These are phyloP conservation scores for Melanotaenia trifasciata DNA, from an alignment of 2,797 vertebrate genomes.

Conservation along the genomic window DNA sequence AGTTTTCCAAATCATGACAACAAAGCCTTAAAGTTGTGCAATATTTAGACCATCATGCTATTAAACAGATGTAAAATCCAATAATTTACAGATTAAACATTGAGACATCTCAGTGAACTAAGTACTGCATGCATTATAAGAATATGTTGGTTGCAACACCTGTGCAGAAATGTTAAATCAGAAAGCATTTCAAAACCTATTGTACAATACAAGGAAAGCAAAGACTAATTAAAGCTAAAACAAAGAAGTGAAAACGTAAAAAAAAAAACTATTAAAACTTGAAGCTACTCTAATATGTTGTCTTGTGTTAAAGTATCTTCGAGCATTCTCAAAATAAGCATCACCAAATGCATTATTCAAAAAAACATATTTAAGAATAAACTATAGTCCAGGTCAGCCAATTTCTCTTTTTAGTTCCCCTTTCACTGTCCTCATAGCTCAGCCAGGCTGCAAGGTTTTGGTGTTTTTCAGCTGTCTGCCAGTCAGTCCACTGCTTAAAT, in stretches of 20 bases:
- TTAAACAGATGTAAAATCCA: neutral
- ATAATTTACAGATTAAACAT: neutral
- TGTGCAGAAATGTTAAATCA: no score
- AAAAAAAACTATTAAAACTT: neutral
- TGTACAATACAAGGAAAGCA: neutral
- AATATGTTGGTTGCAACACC: no score
- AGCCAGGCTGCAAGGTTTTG: slow-evolving; percentile 30
- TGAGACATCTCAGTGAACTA: neutral
- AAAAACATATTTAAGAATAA: neutral
- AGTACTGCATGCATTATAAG: neutral
- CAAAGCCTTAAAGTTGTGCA: neutral
- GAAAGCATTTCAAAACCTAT: neutral
- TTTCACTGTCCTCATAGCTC: slow-evolving; percentile 23
- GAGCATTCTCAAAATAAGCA: neutral
- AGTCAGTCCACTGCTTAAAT: slow-evolving; percentile 46
- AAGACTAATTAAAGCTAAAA: neutral
- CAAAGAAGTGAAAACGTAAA: neutral
- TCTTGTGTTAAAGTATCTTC: neutral
- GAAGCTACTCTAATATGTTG: neutral
- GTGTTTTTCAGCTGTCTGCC: slow-evolving; percentile 47
- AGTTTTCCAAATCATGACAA: neutral
- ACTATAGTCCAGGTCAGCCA: slow-evolving; percentile 24
- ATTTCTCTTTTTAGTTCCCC: slow-evolving; percentile 3
- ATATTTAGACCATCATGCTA: neutral
- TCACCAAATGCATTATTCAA: neutral